phyloP scores from a whole-genome alignment of 2,113 vertebrate species.

The Leuciscus idus region DNA sequence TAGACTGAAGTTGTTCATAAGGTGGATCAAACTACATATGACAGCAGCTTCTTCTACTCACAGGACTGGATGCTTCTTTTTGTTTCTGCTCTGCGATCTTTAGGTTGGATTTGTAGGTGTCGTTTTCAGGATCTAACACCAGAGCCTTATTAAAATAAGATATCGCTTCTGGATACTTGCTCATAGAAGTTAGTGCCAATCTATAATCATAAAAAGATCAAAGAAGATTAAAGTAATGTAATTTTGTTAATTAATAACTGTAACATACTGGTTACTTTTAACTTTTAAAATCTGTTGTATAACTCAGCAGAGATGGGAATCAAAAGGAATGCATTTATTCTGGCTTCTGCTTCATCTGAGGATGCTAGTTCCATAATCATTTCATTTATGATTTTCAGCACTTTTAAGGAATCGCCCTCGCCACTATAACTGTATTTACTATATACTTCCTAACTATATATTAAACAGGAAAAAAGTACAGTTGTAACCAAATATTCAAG shows the following conservation, averaged over 20 bases:
- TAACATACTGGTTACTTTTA: neutral
- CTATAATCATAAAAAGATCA: constrained; percentile 69
- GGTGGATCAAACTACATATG: neutral
- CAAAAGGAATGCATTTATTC: neutral
- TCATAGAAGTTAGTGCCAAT: constrained; percentile 91
- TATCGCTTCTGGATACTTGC: constrained; percentile 93
- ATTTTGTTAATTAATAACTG: neutral
- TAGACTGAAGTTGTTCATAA: neutral
- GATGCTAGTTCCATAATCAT: neutral
- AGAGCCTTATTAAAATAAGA: constrained; percentile 94
- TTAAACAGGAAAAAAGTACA: no score
- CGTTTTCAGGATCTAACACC: constrained; percentile 94
- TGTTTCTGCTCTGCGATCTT: constrained; percentile 97
- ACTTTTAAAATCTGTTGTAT: neutral
- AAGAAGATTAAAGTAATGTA: neutral
- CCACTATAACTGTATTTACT: no score
- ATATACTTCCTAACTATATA: no score
- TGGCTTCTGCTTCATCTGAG: neutral
- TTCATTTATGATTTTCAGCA: neutral
- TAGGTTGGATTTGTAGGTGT: constrained; percentile 95
- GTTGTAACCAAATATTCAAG: no score
- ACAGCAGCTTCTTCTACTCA: constrained; percentile 72
- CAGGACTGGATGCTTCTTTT: constrained; percentile 89
- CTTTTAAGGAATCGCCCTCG: no score
- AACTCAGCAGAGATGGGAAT: neutral